Percentiles rank a stretch among this genome's conserved stretches.
Conservation (phyloP, 1,140 invertebrate genomes). For the Listronotus oregonensis region DNA sequence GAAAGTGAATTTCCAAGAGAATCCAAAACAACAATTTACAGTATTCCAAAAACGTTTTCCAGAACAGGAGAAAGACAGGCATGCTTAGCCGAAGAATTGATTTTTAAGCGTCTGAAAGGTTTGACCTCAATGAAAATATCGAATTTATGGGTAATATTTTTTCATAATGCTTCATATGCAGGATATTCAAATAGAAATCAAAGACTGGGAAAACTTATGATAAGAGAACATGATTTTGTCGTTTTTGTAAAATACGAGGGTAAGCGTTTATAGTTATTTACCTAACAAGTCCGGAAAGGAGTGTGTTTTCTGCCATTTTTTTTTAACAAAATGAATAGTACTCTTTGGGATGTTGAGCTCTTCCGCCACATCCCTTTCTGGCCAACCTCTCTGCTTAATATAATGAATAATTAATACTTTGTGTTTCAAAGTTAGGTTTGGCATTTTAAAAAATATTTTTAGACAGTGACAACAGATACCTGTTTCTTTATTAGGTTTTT, state of each 20-base stretch:
- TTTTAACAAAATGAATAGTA: no score
- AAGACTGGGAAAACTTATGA: constrained; percentile 52
- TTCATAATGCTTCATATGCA: constrained; percentile 52
- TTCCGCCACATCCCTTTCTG: no score
- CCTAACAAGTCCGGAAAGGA: not conserved
- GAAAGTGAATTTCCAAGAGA: constrained; percentile 49
- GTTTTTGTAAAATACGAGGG: constrained; percentile 51
- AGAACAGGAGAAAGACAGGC: constrained; percentile 50
- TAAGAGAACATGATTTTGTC: constrained; percentile 55
- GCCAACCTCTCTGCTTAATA: no score
- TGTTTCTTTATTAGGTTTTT: no score
- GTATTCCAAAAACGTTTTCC: constrained; percentile 47
- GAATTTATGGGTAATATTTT: constrained; percentile 51
- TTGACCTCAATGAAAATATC: constrained; percentile 24
- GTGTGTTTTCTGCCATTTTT: no score
- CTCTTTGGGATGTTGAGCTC: no score
- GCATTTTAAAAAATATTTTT: no score
- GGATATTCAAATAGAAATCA: constrained; percentile 52
- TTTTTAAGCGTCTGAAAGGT: constrained; percentile 44
- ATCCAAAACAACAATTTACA: constrained; percentile 39
- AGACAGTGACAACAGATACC: no score
- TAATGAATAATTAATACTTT: no score
- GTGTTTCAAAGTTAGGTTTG: no score
- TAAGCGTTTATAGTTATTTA: no score
- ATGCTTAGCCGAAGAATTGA: constrained; percentile 47